Conservation (phyloP, 2,113 vertebrate genomes). For the Cinclus cinclus region DNA sequence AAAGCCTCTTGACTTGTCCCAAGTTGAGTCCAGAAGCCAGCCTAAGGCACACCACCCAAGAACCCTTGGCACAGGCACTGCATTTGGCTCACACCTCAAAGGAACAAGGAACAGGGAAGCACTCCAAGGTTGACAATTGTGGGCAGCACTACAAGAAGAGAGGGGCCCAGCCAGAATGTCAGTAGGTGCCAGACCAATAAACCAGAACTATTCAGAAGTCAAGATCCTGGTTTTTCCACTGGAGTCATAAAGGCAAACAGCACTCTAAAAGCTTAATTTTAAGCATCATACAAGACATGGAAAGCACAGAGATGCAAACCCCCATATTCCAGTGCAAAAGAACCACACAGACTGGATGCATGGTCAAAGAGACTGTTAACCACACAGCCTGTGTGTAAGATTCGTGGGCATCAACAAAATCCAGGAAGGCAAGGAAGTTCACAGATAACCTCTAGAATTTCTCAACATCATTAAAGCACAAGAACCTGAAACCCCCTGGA, state of each 20-base stretch:
- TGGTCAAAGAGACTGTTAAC: neutral
- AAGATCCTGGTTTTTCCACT: neutral
- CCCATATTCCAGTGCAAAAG: fast-evolving
- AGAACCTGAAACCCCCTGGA: neutral
- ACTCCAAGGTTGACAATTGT: neutral
- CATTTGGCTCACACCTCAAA: neutral
- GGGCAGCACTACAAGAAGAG: neutral
- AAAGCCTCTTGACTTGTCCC: neutral
- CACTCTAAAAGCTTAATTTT: neutral
- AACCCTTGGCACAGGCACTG: neutral
- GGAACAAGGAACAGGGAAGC: neutral
- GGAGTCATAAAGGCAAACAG: neutral
- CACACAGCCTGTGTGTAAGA: neutral
- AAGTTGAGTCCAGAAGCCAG: neutral
- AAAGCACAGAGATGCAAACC: neutral
- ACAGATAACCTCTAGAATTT: neutral
- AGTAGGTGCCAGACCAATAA: slow-evolving; percentile 10
- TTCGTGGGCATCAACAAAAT: neutral
- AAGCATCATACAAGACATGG: neutral
- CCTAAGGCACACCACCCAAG: neutral
- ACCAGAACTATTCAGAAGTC: neutral
- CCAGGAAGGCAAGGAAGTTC: neutral
- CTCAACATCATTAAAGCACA: neutral
- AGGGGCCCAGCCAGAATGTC: neutral
- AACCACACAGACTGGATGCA: neutral